phyloP scores from a whole-genome alignment of 2,888 invertebrate genomes.

The Tipula vernalis region DNA sequence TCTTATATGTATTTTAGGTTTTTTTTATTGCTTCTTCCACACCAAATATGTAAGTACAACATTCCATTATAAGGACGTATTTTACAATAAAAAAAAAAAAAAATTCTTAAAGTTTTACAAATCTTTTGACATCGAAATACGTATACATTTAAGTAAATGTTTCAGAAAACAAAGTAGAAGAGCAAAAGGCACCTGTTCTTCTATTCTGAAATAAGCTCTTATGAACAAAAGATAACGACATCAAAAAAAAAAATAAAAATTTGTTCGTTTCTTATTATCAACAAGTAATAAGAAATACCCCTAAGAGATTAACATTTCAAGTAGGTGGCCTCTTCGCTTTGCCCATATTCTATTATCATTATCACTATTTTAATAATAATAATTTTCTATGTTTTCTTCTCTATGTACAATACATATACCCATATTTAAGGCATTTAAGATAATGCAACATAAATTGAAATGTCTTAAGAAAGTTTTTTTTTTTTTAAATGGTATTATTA shows the following conservation, averaged over 20 bases:
- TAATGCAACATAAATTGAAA: slow-evolving; percentile 8
- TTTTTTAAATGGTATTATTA: not conserved
- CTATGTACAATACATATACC: not conserved
- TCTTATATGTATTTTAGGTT: not conserved
- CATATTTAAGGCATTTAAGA: not conserved
- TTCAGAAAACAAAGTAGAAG: not conserved
- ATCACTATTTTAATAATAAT: not conserved
- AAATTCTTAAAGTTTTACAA: not conserved
- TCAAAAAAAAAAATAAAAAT: not conserved
- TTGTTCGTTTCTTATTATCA: not conserved
- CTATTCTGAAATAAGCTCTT: not conserved
- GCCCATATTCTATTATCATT: not conserved
- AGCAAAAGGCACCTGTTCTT: not conserved
- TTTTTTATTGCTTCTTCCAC: not conserved
- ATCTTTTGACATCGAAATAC: not conserved
- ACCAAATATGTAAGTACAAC: not conserved
- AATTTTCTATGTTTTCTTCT: not conserved
- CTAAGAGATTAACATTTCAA: slow-evolving; percentile 8
- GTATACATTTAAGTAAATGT: not conserved
- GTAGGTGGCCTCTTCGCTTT: slow-evolving; percentile 4
- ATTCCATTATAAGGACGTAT: not conserved
- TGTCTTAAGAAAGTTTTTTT: not conserved
- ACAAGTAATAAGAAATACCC: slow-evolving; percentile 6
- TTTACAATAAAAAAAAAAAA: not conserved
- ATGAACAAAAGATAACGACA: not conserved